Percentiles rank a stretch among this genome's conserved stretches.
Conservation (phyloP, 2,113 vertebrate species). For the Takifugu bimaculatus region DNA sequence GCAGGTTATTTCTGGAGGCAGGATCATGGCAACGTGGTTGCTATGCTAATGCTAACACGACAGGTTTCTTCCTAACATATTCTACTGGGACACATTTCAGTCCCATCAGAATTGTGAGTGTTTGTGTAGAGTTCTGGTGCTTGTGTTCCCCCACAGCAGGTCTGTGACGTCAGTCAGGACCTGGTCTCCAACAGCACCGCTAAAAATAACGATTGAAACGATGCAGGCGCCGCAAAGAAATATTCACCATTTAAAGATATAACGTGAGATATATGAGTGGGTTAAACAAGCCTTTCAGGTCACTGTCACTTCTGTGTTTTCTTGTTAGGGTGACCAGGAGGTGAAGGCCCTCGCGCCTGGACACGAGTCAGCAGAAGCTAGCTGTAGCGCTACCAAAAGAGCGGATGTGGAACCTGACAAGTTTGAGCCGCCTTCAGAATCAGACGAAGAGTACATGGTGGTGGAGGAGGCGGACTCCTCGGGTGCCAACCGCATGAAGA, state of each 20-base stretch:
- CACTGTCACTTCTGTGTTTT: background rate
- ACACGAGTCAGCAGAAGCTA: conserved; percentile 66
- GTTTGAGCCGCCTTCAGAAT: conserved; percentile 81
- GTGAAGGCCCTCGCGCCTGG: conserved; percentile 77
- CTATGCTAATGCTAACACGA: no score
- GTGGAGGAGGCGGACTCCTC: conserved; percentile 83
- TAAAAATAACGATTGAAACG: no score
- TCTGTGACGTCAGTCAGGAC: no score
- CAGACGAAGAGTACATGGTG: conserved; percentile 92
- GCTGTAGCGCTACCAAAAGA: conserved; percentile 37
- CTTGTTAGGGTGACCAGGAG: conserved; percentile 83
- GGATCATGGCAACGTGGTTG: conserved; percentile 28
- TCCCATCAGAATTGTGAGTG: background rate
- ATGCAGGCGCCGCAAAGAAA: no score
- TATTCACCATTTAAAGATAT: no score
- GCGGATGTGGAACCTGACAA: conserved; percentile 74
- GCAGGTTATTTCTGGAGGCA: conserved; percentile 54
- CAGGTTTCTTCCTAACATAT: background rate
- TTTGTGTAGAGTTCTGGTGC: no score
- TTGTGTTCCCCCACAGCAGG: no score
- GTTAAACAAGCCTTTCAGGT: no score
- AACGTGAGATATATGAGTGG: no score
- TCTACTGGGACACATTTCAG: conserved; percentile 9
- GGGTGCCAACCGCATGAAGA: conserved; percentile 79
- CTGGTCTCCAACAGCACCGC: no score